Conservation (phyloP, 2,113 vertebrate genomes). For the Psilopogon haemacephalus region DNA sequence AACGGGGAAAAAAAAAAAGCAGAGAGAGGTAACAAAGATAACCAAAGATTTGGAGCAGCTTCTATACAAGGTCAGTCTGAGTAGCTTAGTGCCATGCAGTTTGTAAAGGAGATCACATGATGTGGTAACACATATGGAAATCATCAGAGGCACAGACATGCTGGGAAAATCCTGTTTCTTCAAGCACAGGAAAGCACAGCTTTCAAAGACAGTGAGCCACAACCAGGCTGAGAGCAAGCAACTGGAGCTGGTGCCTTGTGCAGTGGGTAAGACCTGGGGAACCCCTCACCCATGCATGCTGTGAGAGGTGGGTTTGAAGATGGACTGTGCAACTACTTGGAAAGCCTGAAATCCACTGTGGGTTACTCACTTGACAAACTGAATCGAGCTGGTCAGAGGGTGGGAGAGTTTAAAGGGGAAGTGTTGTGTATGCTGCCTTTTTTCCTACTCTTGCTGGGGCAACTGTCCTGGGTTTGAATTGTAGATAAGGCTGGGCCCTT, state of each 20-base stretch:
- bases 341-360: fast-evolving
- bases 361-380: neutral
- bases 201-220: neutral
- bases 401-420: neutral
- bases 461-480: neutral
- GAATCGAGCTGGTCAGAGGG: neutral
- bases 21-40: neutral
- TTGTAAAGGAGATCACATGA: neutral
- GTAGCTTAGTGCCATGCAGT: neutral
- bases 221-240: neutral
- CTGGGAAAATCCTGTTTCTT: neutral
- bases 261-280: neutral
- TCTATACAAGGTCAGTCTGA: neutral
- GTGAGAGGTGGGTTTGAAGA: neutral
- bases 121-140: neutral
- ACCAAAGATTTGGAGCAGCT: neutral
- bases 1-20: neutral
- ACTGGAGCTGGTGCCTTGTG: neutral
- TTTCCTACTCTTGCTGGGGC: neutral
- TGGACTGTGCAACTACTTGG: neutral
- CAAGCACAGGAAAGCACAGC: neutral
- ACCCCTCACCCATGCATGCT: fast-evolving
- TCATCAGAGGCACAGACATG: neutral
- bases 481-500: neutral
- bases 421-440: neutral